Base-by-base conservation (phyloP, 2,797 vertebrate species). In the Halcyon chelicuti region DNA sequence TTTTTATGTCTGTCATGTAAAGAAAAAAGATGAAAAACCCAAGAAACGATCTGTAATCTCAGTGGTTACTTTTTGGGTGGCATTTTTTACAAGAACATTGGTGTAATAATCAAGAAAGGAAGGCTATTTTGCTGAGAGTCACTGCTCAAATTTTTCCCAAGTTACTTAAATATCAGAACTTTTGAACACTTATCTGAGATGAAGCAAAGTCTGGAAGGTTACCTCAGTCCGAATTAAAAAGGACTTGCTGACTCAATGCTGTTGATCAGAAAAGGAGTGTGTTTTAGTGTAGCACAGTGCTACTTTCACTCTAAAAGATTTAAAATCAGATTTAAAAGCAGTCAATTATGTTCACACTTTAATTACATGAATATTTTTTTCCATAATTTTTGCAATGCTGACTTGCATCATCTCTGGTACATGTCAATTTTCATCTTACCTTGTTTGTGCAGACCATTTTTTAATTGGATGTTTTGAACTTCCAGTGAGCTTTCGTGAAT, bases 401-500 rank as follows among this genome's bases (percentile, higher is more conserved):
- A 62, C 60, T 65, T 75, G 20, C 67, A 76, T 68, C 46, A 71
- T 15, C 17, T 74, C 68, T 60, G 46, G 19, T 42, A 33, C 72
- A 11, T 60, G 88, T 84, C 74, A 79, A 47, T 74, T 96, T 94
- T 77, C 66, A 76, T 81, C 86, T 71, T 74, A 93, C 85, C 73
- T 96, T 73, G 77, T 96, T 84, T 71, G 93, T 1, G n/a, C 26
- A 37, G 73, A 33, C 70, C 21, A 86, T 92, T 97, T 96, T 96
- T 84, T 90, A 73, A 74, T 89, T 92, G 62, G 90, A 83, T 81
- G 33, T 85, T 88, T 82, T 7, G 28, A 91, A 97, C 92, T 94
- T 88, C 90, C 80, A 92, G 54, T 49, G 97, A 98, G 97, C 96
- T 98, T 98, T 97, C 94, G 94, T 94, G 75, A 94, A 93, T 93